Conservation (phyloP, 2,113 vertebrate genomes). For the Stegostoma tigrinum region DNA sequence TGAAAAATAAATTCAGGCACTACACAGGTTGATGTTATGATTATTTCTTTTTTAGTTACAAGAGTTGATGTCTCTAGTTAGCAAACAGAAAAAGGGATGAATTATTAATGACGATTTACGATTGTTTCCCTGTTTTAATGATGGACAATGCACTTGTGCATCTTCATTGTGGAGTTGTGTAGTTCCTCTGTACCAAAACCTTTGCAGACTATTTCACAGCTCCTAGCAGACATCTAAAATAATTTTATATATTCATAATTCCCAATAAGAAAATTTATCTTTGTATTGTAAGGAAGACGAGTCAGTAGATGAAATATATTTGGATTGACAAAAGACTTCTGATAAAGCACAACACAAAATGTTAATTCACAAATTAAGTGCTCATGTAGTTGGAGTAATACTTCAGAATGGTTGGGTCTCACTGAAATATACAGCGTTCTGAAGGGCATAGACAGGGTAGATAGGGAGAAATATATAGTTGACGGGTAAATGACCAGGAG, state of each 20-base stretch:
- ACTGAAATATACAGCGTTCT: too few relatives aligned
- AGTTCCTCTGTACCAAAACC: neutral
- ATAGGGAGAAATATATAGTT: too few relatives aligned
- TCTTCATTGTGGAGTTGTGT: neutral
- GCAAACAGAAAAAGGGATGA: conserved; percentile 16
- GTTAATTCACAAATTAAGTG: neutral
- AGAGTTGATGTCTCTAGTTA: neutral
- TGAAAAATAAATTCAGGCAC: neutral
- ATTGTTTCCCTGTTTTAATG: neutral
- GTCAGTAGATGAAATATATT: neutral
- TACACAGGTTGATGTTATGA: neutral
- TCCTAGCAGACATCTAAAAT: neutral
- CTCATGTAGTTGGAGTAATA: neutral
- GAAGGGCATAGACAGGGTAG: too few relatives aligned
- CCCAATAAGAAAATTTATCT: neutral
- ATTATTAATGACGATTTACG: conserved; percentile 19
- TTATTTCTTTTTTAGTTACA: conserved; percentile 23
- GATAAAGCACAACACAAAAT: neutral
- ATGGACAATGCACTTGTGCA: neutral
- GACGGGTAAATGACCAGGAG: neutral
- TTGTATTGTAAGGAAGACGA: neutral
- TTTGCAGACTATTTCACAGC: neutral
- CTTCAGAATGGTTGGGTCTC: neutral
- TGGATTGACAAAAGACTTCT: neutral
- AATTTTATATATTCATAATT: neutral